Evolutionary conservation across 2,113 vertebrate genomes (phyloP).

Genomic region (Anarrhichthys ocellatus): DNA sequence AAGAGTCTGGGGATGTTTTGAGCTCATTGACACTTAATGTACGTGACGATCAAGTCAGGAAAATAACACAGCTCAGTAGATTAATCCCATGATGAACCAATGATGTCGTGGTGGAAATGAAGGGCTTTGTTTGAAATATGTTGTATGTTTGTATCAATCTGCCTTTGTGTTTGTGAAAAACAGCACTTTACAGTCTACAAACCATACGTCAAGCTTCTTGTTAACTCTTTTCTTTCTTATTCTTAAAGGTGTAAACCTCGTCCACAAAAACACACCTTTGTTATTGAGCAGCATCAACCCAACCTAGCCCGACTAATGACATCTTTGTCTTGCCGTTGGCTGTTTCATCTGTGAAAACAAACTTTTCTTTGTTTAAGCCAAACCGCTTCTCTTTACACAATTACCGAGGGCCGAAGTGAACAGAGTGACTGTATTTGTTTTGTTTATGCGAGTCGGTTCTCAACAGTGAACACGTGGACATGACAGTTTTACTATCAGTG

Average conservation of each 20-base stretch:
- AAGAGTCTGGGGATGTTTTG: background rate
- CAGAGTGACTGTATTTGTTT: background rate
- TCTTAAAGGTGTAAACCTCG: constrained; percentile 11
- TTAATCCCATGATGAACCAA: no score
- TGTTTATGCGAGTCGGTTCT: background rate
- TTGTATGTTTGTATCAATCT: background rate
- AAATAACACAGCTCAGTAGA: background rate
- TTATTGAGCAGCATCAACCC: constrained; percentile 26
- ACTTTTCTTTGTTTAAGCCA: constrained; percentile 44
- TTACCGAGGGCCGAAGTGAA: constrained; percentile 11
- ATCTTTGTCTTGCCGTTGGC: background rate
- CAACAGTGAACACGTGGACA: constrained; percentile 5
- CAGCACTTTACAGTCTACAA: background rate
- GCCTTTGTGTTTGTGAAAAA: background rate
- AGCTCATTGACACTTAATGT: background rate
- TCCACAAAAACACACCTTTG: constrained; percentile 31
- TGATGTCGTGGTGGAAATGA: no score
- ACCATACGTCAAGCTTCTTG: background rate
- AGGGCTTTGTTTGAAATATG: background rate
- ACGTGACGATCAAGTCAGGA: background rate
- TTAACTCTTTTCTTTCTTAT: background rate
- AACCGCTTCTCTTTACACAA: constrained; percentile 28
- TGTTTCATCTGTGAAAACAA: constrained; percentile 47
- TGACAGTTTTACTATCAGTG: background rate
- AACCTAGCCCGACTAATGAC: constrained; percentile 26